Evolutionary conservation across 2,797 vertebrate species (phyloP).

Genomic region (Danio tinwini): DNA sequence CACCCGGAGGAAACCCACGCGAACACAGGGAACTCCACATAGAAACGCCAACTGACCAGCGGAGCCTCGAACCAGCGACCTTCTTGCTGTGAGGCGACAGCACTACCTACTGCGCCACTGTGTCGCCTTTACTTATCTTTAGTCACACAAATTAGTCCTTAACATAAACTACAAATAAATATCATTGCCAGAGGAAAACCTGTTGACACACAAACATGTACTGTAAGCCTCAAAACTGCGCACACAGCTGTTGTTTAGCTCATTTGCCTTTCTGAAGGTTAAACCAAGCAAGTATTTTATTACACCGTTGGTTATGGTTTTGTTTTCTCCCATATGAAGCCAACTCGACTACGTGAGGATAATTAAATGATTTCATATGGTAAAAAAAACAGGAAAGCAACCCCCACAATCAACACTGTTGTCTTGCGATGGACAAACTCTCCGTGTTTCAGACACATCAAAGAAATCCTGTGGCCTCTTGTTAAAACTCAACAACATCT

Average conservation of each 20-base stretch:
- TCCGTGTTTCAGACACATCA: conserved; percentile 74
- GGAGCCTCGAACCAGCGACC: no score
- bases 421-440: conserved; percentile 66
- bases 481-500: conserved; percentile 77
- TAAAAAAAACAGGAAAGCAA: conserved; percentile 31
- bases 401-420: conserved; percentile 46
- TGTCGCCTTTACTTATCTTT: no score
- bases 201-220: conserved; percentile 10
- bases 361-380: conserved; percentile 34
- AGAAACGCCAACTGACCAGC: no score
- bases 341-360: conserved; percentile 2
- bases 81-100: no score
- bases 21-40: no score
- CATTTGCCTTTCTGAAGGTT: conserved; percentile 24
- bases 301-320: neutral
- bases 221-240: conserved; percentile 10
- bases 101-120: no score
- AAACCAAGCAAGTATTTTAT: conserved; percentile 39
- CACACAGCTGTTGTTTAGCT: conserved; percentile 38
- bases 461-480: conserved; percentile 71
- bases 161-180: conserved; percentile 19
- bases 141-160: conserved; percentile 23
- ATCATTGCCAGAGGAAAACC: neutral
- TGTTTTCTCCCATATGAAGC: conserved; percentile 3
- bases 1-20: no score